These are phyloP conservation scores for Oophaga sylvatica DNA, from an alignment of 2,797 vertebrate genomes.

Conservation along the genomic window DNA sequence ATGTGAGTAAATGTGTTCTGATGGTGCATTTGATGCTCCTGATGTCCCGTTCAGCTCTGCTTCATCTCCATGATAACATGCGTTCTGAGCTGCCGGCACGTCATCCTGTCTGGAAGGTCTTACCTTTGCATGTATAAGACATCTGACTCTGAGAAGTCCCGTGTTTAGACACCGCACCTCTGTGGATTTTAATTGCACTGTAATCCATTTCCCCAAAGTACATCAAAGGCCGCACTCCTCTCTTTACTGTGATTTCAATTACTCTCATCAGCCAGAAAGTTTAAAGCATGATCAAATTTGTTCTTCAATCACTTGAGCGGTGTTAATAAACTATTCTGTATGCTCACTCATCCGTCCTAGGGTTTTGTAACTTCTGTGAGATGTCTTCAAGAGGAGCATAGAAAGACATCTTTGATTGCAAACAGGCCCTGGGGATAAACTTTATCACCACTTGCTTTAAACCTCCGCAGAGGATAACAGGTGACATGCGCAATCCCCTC, in stretches of 20 bases:
- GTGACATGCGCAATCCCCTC: constrained; percentile 69
- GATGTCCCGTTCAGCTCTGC: not conserved
- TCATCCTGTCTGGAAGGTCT: not conserved
- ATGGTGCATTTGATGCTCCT: not conserved
- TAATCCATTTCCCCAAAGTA: constrained; percentile 68
- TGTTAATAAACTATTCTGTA: constrained; percentile 84
- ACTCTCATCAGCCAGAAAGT: constrained; percentile 74
- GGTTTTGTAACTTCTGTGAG: constrained; percentile 74
- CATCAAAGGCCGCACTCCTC: constrained; percentile 69
- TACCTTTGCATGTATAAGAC: constrained; percentile 14
- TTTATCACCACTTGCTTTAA: constrained; percentile 74
- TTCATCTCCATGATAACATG: not conserved
- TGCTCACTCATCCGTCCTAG: constrained; percentile 75
- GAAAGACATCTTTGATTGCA: constrained; percentile 83
- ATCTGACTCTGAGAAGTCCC: constrained; percentile 56
- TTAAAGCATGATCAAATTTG: constrained; percentile 83
- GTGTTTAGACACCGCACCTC: constrained; percentile 61
- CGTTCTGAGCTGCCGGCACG: not conserved
- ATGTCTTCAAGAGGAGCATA: constrained; percentile 76
- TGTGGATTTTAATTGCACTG: constrained; percentile 69
- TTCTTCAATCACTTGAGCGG: constrained; percentile 83
- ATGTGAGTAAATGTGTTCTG: not conserved
- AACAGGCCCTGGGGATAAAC: constrained; percentile 75
- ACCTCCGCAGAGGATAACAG: constrained; percentile 73
- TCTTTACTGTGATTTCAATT: constrained; percentile 68